Percentiles rank a stretch among this genome's conserved stretches.
phyloP scores from a whole-genome alignment of 1,140 invertebrate genomes.

The Hycleus phaleratus region DNA sequence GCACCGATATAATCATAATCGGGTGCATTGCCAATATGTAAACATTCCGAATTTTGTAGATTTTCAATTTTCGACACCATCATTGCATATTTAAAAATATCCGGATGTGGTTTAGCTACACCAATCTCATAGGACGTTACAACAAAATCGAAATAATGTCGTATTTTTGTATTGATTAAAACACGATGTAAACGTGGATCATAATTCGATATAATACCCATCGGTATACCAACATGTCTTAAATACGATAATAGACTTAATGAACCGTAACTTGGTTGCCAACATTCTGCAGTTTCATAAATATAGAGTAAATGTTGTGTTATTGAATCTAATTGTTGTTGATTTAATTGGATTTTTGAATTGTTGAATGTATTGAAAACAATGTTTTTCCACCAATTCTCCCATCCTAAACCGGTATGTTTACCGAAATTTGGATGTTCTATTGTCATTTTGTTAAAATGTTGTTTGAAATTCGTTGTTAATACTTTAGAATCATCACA shows the following conservation, averaged over 20 bases:
- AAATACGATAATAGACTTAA: constrained; percentile 55
- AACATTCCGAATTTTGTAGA: constrained; percentile 51
- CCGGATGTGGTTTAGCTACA: constrained; percentile 64
- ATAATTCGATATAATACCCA: constrained; percentile 85
- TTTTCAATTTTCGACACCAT: constrained; percentile 37
- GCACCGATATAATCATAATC: constrained; percentile 72
- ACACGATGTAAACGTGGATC: constrained; percentile 69
- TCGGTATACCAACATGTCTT: constrained; percentile 40
- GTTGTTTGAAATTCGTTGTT: constrained; percentile 53
- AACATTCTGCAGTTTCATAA: constrained; percentile 61
- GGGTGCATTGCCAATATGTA: constrained; percentile 76
- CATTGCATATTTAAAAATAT: constrained; percentile 69
- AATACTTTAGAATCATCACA: constrained; percentile 49
- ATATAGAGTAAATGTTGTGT: constrained; percentile 54
- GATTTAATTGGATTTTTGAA: constrained; percentile 39
- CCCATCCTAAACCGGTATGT: constrained; percentile 57
- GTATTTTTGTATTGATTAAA: constrained; percentile 54
- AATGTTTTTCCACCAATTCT: constrained; percentile 72
- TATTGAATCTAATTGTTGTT: constrained; percentile 47
- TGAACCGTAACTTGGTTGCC: constrained; percentile 59
- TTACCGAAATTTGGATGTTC: constrained; percentile 76
- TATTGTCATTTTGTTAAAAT: constrained; percentile 52
- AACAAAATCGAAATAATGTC: constrained; percentile 70
- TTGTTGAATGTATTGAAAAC: constrained; percentile 58
- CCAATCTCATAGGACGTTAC: constrained; percentile 66